Evolutionary conservation across 2,888 invertebrate genomes (phyloP), one percentile per base, ranked within the genome.

Genomic region (Lasiommata megera): DNA sequence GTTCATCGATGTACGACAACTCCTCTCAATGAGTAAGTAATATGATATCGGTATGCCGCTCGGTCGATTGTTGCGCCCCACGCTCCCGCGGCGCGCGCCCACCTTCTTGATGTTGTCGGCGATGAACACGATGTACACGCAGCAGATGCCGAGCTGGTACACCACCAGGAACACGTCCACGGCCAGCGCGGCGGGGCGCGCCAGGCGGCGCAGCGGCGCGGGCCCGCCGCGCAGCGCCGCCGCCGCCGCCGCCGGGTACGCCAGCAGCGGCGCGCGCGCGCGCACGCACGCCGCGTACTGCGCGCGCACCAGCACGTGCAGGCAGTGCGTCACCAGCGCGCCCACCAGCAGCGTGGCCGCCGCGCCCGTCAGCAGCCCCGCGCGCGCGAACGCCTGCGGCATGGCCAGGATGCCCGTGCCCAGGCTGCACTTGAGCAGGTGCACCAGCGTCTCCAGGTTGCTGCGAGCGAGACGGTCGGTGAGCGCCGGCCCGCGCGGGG

Each of bases 371-470:
- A 95, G 80, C 40, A 97, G 92, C 0, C 98, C 98, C 3, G 98
- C 93, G 77, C 97, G 94, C 66, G 93, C 93, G 81, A 97, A 96
- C n/a, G 97, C 98, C 73, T 95, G 94, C 6, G 98, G 98, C 95
- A 99, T 96, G 7, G 98, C 98, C 64, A 98, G 87, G 66, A 98
- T 96, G 0, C 99, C 99, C 0, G 98, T 98, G 1, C 98, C 98
- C 58, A 98, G 90, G 74, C 97, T 96, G 66, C 97, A 97, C 80
- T 98, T 98, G 53, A 98, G 88, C 70, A 98, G 87, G 76, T 97
- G 97, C 67, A 97, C 93, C 67, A 97, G 85, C 0, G 97, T 96
- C 79, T 97, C 96, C 61, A 92, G 79, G 82, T 96, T 95, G 67
- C 96, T 96, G 86, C 44, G 89, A 86, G 58, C 65, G 28, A n/a